These are phyloP conservation scores for Coecobrya sp. DNA, from an alignment of 2,888 invertebrate genomes.

Conservation along the genomic window DNA sequence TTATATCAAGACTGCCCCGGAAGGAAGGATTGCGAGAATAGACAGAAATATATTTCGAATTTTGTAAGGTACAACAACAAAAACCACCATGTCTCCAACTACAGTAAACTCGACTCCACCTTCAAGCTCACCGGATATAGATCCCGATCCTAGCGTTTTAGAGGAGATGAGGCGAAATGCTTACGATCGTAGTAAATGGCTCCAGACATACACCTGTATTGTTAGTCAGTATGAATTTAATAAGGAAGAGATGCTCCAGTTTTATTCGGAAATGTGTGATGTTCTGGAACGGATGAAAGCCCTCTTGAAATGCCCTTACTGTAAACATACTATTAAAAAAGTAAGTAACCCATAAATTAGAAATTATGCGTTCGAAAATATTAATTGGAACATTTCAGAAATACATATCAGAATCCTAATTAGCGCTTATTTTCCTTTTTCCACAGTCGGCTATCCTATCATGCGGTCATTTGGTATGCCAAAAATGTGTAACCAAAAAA, in stretches of 20 bases:
- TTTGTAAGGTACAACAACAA: not conserved
- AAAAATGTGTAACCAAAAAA: conserved; percentile 76
- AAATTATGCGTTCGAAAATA: no score
- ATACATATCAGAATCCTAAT: no score
- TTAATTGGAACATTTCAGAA: no score
- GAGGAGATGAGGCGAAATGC: conserved; percentile 81
- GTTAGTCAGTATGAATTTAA: conserved; percentile 82
- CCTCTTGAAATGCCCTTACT: conserved; percentile 72
- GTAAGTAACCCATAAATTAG: no score
- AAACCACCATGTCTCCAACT: conserved; percentile 61
- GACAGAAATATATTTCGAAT: not conserved
- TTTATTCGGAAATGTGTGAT: conserved; percentile 80
- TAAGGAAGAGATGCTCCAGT: conserved; percentile 79
- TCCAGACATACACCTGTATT: conserved; percentile 76
- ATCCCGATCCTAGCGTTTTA: conserved; percentile 79
- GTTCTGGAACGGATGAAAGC: conserved; percentile 76
- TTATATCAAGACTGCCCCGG: not conserved
- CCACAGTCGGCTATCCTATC: conserved; percentile 76
- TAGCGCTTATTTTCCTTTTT: conserved; percentile 5
- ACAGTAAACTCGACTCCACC: conserved; percentile 64
- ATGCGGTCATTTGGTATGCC: conserved; percentile 80
- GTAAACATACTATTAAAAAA: conserved; percentile 78
- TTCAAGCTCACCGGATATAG: conserved; percentile 61
- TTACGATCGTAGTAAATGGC: conserved; percentile 81
- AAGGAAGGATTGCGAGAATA: not conserved